phyloP scores from a whole-genome alignment of 2,113 vertebrate species.

The Chunga burmeisteri region DNA sequence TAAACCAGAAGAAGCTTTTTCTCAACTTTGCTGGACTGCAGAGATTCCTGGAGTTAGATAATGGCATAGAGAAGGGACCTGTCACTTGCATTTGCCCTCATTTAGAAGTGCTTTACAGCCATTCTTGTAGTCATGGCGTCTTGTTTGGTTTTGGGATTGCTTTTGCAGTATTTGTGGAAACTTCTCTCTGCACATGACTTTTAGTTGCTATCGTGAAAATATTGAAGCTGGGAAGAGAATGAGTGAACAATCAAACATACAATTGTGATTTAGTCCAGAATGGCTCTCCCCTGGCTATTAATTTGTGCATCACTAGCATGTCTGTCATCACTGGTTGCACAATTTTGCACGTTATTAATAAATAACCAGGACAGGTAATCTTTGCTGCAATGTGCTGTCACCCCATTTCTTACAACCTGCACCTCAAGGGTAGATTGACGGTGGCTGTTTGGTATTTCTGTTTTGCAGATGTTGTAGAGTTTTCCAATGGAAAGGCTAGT shows the following conservation, averaged over 20 bases:
- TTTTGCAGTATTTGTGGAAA: neutral
- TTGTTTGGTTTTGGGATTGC: neutral
- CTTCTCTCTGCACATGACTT: neutral
- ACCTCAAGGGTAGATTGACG: neutral
- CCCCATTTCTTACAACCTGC: neutral
- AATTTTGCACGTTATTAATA: conserved; percentile 36
- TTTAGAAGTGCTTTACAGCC: neutral
- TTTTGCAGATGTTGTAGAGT: neutral
- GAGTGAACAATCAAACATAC: neutral
- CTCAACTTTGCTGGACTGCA: neutral
- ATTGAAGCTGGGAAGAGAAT: neutral
- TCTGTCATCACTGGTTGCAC: neutral
- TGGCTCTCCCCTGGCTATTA: neutral
- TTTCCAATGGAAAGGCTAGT: conserved; percentile 48
- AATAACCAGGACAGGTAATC: conserved; percentile 14
- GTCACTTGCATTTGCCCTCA: neutral
- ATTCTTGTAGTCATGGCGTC: neutral
- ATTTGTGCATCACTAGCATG: neutral
- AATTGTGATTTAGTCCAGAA: neutral
- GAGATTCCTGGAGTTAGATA: neutral
- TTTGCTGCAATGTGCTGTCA: neutral
- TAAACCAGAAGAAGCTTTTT: neutral
- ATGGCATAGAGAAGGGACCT: neutral
- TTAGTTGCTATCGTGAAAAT: neutral
- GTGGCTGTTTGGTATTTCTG: neutral